phyloP scores from a whole-genome alignment of 2,797 vertebrate genomes.

The Thamnophis elegans region DNA sequence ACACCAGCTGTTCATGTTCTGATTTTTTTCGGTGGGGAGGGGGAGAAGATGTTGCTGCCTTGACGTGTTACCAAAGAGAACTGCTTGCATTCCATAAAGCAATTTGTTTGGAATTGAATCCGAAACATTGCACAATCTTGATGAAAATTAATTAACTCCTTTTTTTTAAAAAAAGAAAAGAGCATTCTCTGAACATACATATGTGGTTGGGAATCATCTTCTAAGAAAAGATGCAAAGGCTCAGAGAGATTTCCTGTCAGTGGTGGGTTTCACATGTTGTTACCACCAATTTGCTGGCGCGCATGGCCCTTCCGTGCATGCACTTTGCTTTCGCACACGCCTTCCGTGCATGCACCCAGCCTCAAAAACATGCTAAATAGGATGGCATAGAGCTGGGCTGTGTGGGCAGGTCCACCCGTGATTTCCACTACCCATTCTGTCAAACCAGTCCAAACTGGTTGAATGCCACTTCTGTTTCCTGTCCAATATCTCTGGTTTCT shows the following conservation, averaged over 20 bases:
- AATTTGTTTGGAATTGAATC: not conserved
- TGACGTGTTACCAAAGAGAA: not conserved
- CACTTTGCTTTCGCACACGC: too few species aligned
- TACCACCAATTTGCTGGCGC: too few species aligned
- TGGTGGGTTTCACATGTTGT: too few species aligned
- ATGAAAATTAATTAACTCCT: not conserved
- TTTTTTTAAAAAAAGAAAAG: not conserved
- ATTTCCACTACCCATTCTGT: too few species aligned
- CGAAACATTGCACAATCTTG: not conserved
- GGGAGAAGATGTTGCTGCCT: not conserved
- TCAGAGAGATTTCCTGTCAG: not conserved
- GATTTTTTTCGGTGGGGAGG: not conserved
- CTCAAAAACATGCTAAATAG: too few species aligned
- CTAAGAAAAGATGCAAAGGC: not conserved
- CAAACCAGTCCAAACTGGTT: too few species aligned
- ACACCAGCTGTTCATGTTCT: not conserved
- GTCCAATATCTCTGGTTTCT: not conserved
- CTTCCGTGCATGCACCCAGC: too few species aligned
- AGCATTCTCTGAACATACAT: not conserved
- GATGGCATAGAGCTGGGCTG: too few species aligned
- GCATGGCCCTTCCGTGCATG: too few species aligned
- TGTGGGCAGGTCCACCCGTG: too few species aligned
- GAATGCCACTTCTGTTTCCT: not conserved
- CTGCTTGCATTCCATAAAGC: not conserved
- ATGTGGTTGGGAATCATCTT: not conserved